Evolutionary conservation across 2,113 vertebrate genomes (phyloP).

Genomic region (Petrocephalus microphthalmus): DNA sequence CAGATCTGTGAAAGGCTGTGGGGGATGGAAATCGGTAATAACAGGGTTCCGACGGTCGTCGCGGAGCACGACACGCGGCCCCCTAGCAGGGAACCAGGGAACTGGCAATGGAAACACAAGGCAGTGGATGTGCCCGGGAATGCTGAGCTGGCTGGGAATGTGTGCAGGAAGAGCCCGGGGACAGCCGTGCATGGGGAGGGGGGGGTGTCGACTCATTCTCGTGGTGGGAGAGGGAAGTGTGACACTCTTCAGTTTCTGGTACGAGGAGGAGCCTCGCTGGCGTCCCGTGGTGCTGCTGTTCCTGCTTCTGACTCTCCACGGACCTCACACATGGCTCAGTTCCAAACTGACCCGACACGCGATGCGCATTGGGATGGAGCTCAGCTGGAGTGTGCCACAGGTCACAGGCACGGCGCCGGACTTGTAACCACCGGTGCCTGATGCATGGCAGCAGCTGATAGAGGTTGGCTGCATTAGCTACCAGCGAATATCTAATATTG

Average conservation of each 20-base stretch:
- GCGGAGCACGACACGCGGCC: constrained; percentile 27
- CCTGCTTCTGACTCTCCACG: not conserved
- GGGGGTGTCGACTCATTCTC: not conserved
- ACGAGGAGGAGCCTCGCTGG: not conserved
- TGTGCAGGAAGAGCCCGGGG: not conserved
- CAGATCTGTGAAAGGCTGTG: constrained; percentile 26
- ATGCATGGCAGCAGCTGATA: not conserved
- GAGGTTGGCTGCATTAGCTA: not conserved
- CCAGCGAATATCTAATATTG: not conserved
- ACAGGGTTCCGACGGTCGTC: constrained; percentile 19
- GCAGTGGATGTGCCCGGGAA: not conserved
- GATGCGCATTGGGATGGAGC: not conserved
- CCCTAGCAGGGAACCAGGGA: not conserved
- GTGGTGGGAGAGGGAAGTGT: not conserved
- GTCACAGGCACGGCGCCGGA: not conserved
- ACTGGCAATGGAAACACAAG: not conserved
- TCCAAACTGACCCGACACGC: not conserved
- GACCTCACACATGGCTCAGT: not conserved
- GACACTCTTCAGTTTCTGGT: not conserved
- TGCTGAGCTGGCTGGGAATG: not conserved
- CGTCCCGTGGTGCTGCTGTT: not conserved
- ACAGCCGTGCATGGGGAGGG: not conserved
- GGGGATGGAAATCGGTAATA: constrained; percentile 29
- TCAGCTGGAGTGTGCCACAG: not conserved
- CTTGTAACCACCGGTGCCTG: not conserved